phyloP scores from a whole-genome alignment of 2,113 vertebrate species.

The Platichthys stellatus region DNA sequence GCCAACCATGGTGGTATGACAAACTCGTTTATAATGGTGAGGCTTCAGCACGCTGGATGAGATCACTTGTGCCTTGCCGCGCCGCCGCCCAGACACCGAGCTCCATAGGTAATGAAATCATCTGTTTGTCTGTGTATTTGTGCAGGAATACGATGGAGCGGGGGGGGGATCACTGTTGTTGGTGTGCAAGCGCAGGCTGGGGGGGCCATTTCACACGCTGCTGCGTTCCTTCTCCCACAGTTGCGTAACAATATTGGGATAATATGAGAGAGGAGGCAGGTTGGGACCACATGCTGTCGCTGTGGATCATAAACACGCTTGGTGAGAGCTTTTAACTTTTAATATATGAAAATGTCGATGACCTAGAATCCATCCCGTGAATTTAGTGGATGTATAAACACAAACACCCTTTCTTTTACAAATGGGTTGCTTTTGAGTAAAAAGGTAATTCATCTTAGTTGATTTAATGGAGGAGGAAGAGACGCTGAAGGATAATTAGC shows the following conservation, averaged over 20 bases:
- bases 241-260: constrained; percentile 81
- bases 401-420: neutral
- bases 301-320: constrained; percentile 59
- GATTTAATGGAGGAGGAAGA: constrained; percentile 33
- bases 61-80: constrained; percentile 78
- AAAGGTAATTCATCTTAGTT: neutral
- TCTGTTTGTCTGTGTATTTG: constrained; percentile 87
- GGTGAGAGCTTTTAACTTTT: constrained; percentile 48
- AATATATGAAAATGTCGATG: neutral
- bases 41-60: constrained; percentile 85
- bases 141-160: constrained; percentile 79
- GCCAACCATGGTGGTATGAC: constrained; percentile 82
- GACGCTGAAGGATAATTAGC: constrained; percentile 70
- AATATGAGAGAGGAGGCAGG: constrained; percentile 70
- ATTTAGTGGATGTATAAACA: constrained; percentile 28
- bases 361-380: neutral
- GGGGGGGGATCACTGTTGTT: constrained; percentile 78
- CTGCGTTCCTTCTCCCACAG: constrained; percentile 74
- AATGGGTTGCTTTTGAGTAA: constrained; percentile 15
- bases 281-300: constrained; percentile 77
- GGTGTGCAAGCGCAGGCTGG: constrained; percentile 71
- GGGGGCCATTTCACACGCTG: constrained; percentile 77
- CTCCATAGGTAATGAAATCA: constrained; percentile 87
- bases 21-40: constrained; percentile 87
- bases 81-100: constrained; percentile 53